Percentiles rank a stretch among this genome's conserved stretches.
phyloP scores from a whole-genome alignment of 2,888 invertebrate genomes.

The Leuctra nigra region DNA sequence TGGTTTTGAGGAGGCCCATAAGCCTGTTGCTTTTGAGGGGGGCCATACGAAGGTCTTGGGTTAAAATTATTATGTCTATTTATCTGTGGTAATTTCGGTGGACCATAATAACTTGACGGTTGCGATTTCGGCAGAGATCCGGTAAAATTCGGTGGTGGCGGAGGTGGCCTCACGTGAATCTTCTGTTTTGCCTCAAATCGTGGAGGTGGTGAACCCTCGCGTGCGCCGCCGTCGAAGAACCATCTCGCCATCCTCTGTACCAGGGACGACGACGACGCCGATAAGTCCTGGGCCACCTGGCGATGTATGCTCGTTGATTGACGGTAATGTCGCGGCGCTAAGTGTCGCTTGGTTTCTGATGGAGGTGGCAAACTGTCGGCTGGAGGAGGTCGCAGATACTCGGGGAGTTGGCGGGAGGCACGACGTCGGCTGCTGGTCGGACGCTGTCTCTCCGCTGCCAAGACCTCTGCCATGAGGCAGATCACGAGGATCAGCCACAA shows the following conservation, averaged over 20 bases:
- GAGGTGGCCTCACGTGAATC: neutral
- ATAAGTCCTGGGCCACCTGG: neutral
- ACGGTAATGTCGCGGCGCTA: neutral
- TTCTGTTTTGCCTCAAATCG: no score
- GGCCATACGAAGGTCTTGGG: no score
- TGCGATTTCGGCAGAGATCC: neutral
- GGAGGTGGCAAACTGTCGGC: neutral
- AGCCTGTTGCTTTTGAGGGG: no score
- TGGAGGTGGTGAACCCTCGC: neutral
- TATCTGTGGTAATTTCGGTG: no score
- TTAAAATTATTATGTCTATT: no score
- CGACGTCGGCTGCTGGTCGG: neutral
- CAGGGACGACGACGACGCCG: neutral
- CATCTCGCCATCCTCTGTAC: conserved; percentile 20
- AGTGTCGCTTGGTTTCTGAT: neutral
- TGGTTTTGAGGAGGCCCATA: no score
- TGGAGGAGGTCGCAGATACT: conserved; percentile 23
- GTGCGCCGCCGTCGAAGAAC: conserved; percentile 13
- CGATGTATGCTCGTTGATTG: no score
- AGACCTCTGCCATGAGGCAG: neutral
- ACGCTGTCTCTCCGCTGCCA: neutral
- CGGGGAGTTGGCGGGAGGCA: conserved; percentile 11
- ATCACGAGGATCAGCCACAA: neutral
- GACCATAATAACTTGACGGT: no score
- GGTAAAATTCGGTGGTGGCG: neutral